Evolutionary conservation across 2,797 vertebrate genomes (phyloP), one percentile per base, ranked within the genome.

Genomic region (Rhynchotus rufescens): DNA sequence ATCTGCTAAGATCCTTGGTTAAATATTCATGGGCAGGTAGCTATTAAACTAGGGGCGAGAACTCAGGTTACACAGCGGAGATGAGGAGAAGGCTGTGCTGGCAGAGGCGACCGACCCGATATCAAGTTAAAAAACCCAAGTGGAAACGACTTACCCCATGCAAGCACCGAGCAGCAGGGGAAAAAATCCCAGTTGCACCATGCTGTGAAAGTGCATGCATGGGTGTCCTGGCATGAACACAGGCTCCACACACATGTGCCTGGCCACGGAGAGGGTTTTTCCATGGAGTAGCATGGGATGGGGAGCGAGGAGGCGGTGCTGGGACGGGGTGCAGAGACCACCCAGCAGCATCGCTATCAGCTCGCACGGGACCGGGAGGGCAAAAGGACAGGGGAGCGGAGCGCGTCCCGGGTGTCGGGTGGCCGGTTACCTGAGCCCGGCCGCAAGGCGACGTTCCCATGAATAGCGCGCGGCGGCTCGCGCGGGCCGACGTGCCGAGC

Each of bases 21-120:
- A 97, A 98, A 98, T 96, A 98, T 98, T 96, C n/a, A 98, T 92
- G 84, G 60, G 2, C 42, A 78, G 61, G 71, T 69, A 79, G 84
- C 92, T 90, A 86, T 94, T 96, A 85, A 92, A 89, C 67, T 19
- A 16, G 72, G 87, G 79, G 56, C 2, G 10, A 90, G 47, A 80
- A 17, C 94, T 98, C 92, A 0, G 87, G 95, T 97, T 97, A 94
- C 97, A 72, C 32, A 76, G 66, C 2, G 2, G 94, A 91, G 94
- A 94, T 47, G 86, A 84, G 64, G 25, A 22, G 54, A 72, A n/a
- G 6, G 42, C 9, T 59, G 92, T 0, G 6, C 88, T 95, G 84
- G 69, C 76, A 38, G 71, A 30, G 34, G 21, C 76, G 47, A 6
- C 13, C 0, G 2, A 32, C 47, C 75, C 52, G 42, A 32, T 92